Percentiles rank a stretch among this genome's conserved stretches.
phyloP scores from a whole-genome alignment of 1,140 invertebrate species.

The Drosophila willistoni region DNA sequence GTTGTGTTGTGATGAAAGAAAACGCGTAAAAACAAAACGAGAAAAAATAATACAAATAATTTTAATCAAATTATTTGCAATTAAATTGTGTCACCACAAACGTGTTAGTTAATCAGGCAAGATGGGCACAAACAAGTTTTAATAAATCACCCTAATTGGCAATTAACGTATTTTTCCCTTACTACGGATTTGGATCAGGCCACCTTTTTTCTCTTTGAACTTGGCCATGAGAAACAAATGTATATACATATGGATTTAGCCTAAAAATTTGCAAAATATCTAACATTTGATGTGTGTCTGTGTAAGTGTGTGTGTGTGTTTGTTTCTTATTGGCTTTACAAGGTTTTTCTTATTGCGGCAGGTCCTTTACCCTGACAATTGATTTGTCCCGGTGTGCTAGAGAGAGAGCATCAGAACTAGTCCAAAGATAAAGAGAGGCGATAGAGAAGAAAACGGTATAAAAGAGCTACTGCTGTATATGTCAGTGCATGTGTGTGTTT shows the following conservation, averaged over 20 bases:
- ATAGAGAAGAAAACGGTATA: neutral
- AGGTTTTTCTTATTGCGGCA: conserved; percentile 51
- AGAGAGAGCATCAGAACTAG: neutral
- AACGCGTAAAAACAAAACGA: conserved; percentile 55
- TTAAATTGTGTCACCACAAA: conserved; percentile 26
- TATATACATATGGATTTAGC: neutral
- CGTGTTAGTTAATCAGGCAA: conserved; percentile 24
- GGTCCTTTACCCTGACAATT: conserved; percentile 46
- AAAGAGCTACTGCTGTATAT: neutral
- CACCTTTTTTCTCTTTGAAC: conserved; percentile 47
- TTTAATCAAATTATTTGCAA: conserved; percentile 44
- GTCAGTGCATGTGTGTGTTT: neutral
- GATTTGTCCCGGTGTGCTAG: conserved; percentile 54
- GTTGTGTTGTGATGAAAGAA: conserved; percentile 59
- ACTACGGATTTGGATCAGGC: conserved; percentile 36
- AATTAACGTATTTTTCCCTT: neutral
- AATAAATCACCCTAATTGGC: neutral
- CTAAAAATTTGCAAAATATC: neutral
- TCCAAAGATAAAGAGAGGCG: too few species aligned
- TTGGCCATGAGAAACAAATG: conserved; percentile 62
- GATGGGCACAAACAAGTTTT: neutral
- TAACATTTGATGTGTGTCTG: neutral
- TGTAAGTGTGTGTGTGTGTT: conserved; percentile 13
- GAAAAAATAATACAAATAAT: conserved; percentile 53
- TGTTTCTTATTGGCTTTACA: conserved; percentile 10